Base-by-base conservation (phyloP, 2,888 invertebrate species). In the Athetis lepigone region DNA sequence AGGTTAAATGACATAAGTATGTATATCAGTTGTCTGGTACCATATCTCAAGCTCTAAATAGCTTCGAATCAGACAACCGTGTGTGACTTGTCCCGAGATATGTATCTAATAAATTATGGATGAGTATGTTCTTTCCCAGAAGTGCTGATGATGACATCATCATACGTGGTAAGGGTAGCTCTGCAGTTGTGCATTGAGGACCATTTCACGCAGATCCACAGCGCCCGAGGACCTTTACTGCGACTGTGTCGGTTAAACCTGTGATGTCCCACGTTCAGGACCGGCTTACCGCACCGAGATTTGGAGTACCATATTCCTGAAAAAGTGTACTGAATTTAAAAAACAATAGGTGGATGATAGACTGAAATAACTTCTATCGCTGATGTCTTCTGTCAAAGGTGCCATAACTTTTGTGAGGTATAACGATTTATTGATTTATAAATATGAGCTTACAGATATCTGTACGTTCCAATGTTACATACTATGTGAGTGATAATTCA, bases 91-190 rank as follows among this genome's bases (percentile, higher is more conserved):
- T n/a, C n/a, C n/a, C n/a, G n/a, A n/a, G n/a, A n/a, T n/a, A n/a
- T n/a, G 8, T 11, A 33, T 33, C 13, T 13, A 8, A 3, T 33
- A 13, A 58, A n/a, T 40, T 13, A 64, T 21, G 68, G 70, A 56
- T 80, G 84, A 16, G 72, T 69, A 54, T 77, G 55, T 21, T 16
- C 45, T 36, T 37, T 69, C 9, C 1, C 9, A 56, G 70, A 58
- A 7, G 55, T 58, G 8, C 63, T 78, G 13, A 87, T 54, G 23
- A 89, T 75, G 3, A 65, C 62, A 25, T 84, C 65, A 6, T 83
- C 60, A 8, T 80, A 47, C 0, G 88, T 89, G 39, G 73, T 70
- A 18, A 89, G 21, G 5, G 57, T 70, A 0, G 88, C 88, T 23
- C 70, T 69, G 56, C 89, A 90, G 16, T 57, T 58, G 13, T 51